Conservation (phyloP, 2,797 vertebrate genomes). For the Remorina albescens region DNA sequence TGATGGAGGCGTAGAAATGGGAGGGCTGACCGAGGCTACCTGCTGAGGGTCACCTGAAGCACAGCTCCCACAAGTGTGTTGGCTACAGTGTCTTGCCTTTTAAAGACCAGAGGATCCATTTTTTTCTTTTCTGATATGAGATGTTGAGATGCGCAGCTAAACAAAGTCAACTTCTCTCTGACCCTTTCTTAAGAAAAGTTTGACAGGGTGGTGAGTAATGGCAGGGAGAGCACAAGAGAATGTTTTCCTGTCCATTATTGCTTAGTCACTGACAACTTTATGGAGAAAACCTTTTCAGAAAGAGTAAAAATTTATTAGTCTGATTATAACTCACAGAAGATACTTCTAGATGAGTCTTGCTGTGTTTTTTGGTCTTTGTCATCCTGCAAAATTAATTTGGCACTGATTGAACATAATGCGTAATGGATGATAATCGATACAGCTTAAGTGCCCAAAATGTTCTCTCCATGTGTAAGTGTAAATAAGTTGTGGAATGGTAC, state of each 20-base stretch:
- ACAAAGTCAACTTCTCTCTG: constrained; percentile 12
- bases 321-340: neutral
- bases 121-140: constrained; percentile 11
- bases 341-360: neutral
- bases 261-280: neutral
- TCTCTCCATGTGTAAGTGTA: neutral
- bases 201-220: constrained; percentile 28
- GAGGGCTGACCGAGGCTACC: constrained; percentile 5
- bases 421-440: too few relatives aligned
- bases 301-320: neutral
- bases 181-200: constrained; percentile 22
- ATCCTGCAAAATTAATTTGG: too few relatives aligned
- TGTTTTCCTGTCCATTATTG: neutral
- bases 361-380: neutral
- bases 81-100: constrained; percentile 14
- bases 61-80: constrained; percentile 9
- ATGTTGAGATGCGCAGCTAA: constrained; percentile 20
- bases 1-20: constrained; percentile 13
- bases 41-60: constrained; percentile 46
- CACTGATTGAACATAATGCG: neutral
- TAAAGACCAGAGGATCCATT: constrained; percentile 8
- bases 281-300: neutral
- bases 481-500: neutral
- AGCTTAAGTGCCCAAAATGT: too few relatives aligned
- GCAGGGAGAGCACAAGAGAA: neutral